phyloP scores from a whole-genome alignment of 2,113 vertebrate genomes.

The Micromys minutus region DNA sequence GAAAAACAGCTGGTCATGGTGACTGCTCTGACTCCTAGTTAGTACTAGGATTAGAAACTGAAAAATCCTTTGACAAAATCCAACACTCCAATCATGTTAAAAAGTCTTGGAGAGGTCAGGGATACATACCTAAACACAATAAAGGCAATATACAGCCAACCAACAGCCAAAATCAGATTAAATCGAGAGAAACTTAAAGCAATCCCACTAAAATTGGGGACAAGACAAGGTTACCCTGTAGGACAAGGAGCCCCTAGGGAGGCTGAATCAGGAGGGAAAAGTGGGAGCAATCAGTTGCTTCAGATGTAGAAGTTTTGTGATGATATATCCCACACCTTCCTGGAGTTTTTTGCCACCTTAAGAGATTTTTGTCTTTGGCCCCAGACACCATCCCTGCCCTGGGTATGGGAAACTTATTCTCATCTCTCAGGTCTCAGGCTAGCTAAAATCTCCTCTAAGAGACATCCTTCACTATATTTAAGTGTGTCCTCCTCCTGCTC shows the following conservation, averaged over 20 bases:
- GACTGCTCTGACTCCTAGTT: not conserved
- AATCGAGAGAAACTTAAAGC: too few species aligned
- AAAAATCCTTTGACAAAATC: too few species aligned
- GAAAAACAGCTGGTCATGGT: not conserved
- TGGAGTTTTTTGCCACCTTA: not conserved
- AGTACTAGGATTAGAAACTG: too few species aligned
- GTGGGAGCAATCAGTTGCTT: not conserved
- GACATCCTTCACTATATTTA: not conserved
- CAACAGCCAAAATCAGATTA: too few species aligned
- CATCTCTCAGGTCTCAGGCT: not conserved
- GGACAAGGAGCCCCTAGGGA: too few species aligned
- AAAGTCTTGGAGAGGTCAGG: too few species aligned
- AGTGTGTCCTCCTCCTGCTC: not conserved
- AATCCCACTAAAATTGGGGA: too few species aligned
- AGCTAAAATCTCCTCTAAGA: not conserved
- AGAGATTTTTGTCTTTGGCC: not conserved
- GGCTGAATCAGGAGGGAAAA: conserved; percentile 1
- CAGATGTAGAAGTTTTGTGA: not conserved
- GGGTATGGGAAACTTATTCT: not conserved
- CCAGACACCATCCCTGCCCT: not conserved
- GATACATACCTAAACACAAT: too few species aligned
- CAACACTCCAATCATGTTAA: too few species aligned
- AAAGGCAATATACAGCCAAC: too few species aligned
- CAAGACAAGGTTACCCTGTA: too few species aligned
- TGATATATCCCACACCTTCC: not conserved